phyloP scores from a whole-genome alignment of 2,888 invertebrate species.

The Harpalus rufipes region DNA sequence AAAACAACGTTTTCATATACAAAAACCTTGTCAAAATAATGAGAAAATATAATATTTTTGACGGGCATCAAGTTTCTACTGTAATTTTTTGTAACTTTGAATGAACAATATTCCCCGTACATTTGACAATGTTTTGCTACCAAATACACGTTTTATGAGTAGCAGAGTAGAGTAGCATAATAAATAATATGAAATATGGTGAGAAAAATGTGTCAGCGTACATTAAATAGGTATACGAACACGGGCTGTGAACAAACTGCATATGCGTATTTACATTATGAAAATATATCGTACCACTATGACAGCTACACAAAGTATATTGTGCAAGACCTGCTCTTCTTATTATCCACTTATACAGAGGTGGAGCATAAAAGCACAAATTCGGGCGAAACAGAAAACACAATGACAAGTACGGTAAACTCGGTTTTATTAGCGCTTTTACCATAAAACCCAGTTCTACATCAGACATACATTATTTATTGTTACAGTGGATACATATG shows the following conservation, averaged over 20 bases:
- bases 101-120: conserved; percentile 10
- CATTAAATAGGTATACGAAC: conserved; percentile 54
- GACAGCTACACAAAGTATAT: conserved; percentile 51
- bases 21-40: conserved; percentile 13
- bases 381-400: too few relatives aligned
- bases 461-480: too few relatives aligned
- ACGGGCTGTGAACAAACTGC: conserved; percentile 53
- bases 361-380: too few relatives aligned
- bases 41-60: conserved; percentile 34
- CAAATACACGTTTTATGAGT: conserved; percentile 49
- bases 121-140: conserved; percentile 48
- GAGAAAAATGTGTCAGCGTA: conserved; percentile 55
- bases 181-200: conserved; percentile 60
- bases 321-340: conserved; percentile 23
- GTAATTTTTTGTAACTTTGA: conserved; percentile 16
- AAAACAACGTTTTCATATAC: not conserved
- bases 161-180: not conserved
- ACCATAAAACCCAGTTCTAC: too few relatives aligned
- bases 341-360: conserved; percentile 18
- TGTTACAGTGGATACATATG: too few relatives aligned
- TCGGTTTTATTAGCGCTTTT: too few relatives aligned
- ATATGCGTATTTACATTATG: conserved; percentile 59
- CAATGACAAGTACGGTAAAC: too few relatives aligned
- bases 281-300: conserved; percentile 51
- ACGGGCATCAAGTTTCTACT: conserved; percentile 17